These are phyloP conservation scores for Oscheius onirici DNA, from an alignment of 2,888 invertebrate species.

Conservation along the genomic window DNA sequence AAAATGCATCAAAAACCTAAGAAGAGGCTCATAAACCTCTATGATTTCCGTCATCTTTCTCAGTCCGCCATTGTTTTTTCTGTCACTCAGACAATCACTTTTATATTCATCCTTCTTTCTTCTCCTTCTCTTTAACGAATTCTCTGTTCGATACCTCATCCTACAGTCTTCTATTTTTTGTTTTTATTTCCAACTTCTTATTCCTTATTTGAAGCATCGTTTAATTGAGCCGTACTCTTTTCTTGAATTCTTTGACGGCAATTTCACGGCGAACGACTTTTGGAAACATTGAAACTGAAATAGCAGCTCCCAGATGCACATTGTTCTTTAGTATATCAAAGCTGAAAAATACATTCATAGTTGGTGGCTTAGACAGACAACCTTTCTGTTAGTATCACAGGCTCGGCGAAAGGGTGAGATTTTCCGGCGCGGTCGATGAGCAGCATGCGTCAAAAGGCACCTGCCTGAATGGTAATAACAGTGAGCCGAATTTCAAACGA, in stretches of 20 bases:
- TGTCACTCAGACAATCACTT: not conserved
- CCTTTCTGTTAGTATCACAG: too few species aligned
- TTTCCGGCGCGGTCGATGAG: too few species aligned
- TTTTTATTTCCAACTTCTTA: not conserved
- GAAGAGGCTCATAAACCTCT: not conserved
- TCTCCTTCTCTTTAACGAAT: not conserved
- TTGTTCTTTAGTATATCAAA: too few species aligned
- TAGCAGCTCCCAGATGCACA: not conserved
- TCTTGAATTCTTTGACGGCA: not conserved
- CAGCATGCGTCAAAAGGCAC: too few species aligned
- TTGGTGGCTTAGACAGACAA: too few species aligned
- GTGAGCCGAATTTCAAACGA: too few species aligned
- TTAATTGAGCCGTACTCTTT: constrained; percentile 1
- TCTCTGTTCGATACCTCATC: not conserved
- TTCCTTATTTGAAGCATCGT: not conserved
- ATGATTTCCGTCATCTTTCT: not conserved
- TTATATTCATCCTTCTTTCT: not conserved
- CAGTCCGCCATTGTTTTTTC: not conserved
- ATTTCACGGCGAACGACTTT: constrained; percentile 19
- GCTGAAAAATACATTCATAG: too few species aligned
- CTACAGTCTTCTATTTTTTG: not conserved
- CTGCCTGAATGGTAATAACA: too few species aligned
- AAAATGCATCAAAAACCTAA: not conserved
- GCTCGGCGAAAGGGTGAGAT: too few species aligned
- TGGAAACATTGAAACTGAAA: constrained; percentile 21